These are phyloP conservation scores for Hydrophis major DNA, from an alignment of 2,797 vertebrate species.

Conservation along the genomic window DNA sequence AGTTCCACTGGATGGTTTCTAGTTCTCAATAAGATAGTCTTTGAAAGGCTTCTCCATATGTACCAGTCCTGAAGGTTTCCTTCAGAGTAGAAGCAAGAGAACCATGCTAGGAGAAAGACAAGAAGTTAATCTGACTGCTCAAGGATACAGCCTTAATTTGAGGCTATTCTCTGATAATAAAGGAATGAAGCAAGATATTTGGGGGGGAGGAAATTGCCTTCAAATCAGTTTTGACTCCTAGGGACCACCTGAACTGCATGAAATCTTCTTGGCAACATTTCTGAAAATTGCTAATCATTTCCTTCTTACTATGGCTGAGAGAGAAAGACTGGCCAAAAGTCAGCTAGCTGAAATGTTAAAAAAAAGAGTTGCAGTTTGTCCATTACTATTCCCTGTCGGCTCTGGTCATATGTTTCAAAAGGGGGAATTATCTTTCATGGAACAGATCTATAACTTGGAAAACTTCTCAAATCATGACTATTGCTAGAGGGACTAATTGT, in stretches of 20 bases:
- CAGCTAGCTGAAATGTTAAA: neutral
- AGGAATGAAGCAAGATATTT: neutral
- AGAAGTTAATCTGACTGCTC: neutral
- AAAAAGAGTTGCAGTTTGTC: neutral
- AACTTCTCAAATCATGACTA: neutral
- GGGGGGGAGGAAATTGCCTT: neutral
- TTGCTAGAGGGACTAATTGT: neutral
- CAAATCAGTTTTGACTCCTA: neutral
- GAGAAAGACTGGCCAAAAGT: neutral
- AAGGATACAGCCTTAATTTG: neutral
- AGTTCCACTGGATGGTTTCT: neutral
- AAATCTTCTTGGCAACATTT: neutral
- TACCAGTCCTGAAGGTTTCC: neutral
- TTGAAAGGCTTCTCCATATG: neutral
- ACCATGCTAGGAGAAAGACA: neutral
- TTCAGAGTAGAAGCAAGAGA: neutral
- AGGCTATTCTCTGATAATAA: neutral
- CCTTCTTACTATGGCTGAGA: neutral
- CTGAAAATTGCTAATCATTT: neutral
- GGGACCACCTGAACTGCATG: neutral
- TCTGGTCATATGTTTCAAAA: neutral
- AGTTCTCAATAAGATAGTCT: neutral
- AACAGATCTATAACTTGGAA: neutral
- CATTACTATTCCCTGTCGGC: neutral
- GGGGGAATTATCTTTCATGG: neutral